A percentile compares a stretch with the other conserved stretches of the same genome.
Conservation (phyloP, 2,888 invertebrate species). For the Arge pagana region DNA sequence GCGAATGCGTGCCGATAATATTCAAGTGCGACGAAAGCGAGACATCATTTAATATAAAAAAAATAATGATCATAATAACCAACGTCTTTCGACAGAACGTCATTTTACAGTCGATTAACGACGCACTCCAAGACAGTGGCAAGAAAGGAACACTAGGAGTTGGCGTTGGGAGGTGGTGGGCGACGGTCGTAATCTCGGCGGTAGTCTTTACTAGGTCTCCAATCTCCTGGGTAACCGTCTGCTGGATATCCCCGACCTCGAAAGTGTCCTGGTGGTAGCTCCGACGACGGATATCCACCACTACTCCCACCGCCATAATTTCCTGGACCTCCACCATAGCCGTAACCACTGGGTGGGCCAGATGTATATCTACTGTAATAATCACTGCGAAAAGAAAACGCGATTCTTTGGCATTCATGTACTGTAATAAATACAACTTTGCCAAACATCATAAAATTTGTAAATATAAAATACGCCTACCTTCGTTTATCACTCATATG, state of each 20-base stretch:
- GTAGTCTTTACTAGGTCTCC: conserved; percentile 56
- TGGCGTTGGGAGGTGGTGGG: conserved; percentile 64
- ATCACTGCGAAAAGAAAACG: conserved; percentile 44
- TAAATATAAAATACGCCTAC: conserved; percentile 49
- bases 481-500: conserved; percentile 69
- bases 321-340: conserved; percentile 57
- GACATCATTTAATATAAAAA: too few species aligned
- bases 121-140: conserved; percentile 48
- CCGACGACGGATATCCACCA: conserved; percentile 60
- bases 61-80: too few species aligned
- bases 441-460: conserved; percentile 1
- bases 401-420: background rate
- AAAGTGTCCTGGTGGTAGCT: conserved; percentile 49
- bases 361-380: conserved; percentile 58
- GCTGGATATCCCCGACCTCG: conserved; percentile 49
- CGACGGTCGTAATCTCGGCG: conserved; percentile 69
- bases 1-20: too few species aligned
- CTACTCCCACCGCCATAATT: conserved; percentile 55
- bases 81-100: too few species aligned
- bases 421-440: conserved; percentile 14
- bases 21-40: too few species aligned
- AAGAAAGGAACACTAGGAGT: conserved; percentile 53
- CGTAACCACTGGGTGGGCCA: conserved; percentile 59
- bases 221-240: conserved; percentile 59
- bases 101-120: conserved; percentile 41